Evolutionary conservation across 2,888 invertebrate genomes (phyloP).

Genomic region (Epirrita christyi): DNA sequence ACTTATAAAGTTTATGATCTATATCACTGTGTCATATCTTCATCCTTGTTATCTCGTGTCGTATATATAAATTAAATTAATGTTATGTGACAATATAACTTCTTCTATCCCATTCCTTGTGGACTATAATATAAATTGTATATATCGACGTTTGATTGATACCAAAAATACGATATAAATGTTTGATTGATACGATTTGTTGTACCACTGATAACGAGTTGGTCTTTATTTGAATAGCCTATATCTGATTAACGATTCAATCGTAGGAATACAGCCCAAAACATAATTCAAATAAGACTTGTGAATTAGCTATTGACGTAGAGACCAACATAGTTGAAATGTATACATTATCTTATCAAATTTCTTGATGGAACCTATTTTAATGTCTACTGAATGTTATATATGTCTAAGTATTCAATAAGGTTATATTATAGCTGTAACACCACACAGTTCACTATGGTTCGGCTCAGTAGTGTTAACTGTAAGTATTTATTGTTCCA

Average conservation of each 20-base stretch:
- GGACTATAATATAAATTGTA: constrained; percentile 55
- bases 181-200: constrained; percentile 55
- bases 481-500: constrained; percentile 60
- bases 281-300: constrained; percentile 20
- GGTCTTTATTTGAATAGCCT: constrained; percentile 63
- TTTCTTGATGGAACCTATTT: constrained; percentile 73
- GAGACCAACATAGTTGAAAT: constrained; percentile 52
- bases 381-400: constrained; percentile 83
- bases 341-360: constrained; percentile 62
- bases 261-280: constrained; percentile 5
- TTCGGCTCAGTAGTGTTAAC: constrained; percentile 73
- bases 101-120: constrained; percentile 51
- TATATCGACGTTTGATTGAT: constrained; percentile 58
- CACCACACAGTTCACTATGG: constrained; percentile 64
- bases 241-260: constrained; percentile 26
- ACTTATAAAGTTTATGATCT: constrained; percentile 60
- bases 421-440: constrained; percentile 65
- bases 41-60: constrained; percentile 75
- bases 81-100: constrained; percentile 81
- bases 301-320: constrained; percentile 56
- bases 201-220: constrained; percentile 54
- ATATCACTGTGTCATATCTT: constrained; percentile 77
- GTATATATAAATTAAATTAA: constrained; percentile 65
- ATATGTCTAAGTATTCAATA: constrained; percentile 80
- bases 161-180: constrained; percentile 46